Base-by-base conservation (phyloP, 2,797 vertebrate genomes). In the Siniperca undulata region DNA sequence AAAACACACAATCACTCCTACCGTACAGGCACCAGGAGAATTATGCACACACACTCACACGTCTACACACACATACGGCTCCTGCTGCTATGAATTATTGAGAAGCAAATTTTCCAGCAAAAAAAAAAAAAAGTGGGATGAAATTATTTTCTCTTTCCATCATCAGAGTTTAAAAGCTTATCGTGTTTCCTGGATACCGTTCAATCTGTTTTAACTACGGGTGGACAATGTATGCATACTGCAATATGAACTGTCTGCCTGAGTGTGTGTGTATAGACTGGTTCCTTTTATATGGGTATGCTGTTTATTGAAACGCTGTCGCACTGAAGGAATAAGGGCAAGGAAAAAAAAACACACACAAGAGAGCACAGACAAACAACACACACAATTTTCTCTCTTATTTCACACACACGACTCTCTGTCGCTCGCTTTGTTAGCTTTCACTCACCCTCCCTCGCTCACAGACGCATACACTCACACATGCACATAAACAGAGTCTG, bases 251-350 rank as follows among this genome's bases (percentile, higher is more conserved):
- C 83, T 83, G 83, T 83, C 79, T 65, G 84, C 14, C 53, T 19
- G 58, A 67, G 80, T 76, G 73, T 84, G 65, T 88, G 65, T 67
- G 71, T 84, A 22, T 36, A 72, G 77, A 88, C 84, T 81, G 86
- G 79, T 83, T 90, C 83, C 85, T 74, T 91, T 91, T 90, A 87
- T 66, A 91, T 42, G 58, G n/a, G 85, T 77, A 79, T 34, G 74
- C 62, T 95, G 93, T 95, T 95, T 95, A 95, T 92, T 94, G 89
- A 90, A 95, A 91, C 91, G 85, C 87, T 84, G 89, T 93, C 88
- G 89, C 88, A 81, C 86, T 92, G 92, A 78, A 94, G 85, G 92
- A 93, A 95, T 94, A 91, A 93, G 78, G 80, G 79, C 85, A 78
- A 83, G 75, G 40, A 22, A 78, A 86, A 72, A 82, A 89, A 73